These are phyloP conservation scores for Dermatemys mawii DNA, from an alignment of 2,113 vertebrate genomes.

Conservation along the genomic window DNA sequence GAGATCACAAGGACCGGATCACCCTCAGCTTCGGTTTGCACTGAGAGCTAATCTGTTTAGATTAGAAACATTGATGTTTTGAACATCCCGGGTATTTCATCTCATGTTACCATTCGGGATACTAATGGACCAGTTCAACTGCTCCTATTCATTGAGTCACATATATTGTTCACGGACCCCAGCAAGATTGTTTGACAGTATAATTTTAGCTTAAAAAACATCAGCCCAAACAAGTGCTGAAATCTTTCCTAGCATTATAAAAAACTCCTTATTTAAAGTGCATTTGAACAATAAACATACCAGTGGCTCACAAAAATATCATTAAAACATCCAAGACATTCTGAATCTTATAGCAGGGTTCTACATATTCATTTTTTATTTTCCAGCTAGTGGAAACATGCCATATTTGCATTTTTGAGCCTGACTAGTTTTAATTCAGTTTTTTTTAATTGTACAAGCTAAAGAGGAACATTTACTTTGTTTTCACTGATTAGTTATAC, in stretches of 20 bases:
- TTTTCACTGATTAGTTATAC: constrained; percentile 85
- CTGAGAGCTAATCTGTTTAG: constrained; percentile 44
- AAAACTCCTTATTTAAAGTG: not conserved
- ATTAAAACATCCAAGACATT: not conserved
- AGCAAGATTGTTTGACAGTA: constrained; percentile 23
- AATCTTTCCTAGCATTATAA: not conserved
- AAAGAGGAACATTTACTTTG: constrained; percentile 85
- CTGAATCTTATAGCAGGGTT: constrained; percentile 21
- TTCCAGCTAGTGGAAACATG: constrained; percentile 72
- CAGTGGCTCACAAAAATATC: constrained; percentile 10
- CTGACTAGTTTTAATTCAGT: constrained; percentile 83
- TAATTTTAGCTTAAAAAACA: constrained; percentile 30
- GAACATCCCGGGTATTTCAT: not conserved
- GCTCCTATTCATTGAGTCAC: constrained; percentile 9
- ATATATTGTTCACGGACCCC: constrained; percentile 21
- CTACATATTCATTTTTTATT: constrained; percentile 72
- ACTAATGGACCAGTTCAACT: not conserved
- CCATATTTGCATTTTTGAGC: constrained; percentile 85
- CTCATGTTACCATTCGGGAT: constrained; percentile 2
- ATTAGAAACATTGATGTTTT: not conserved
- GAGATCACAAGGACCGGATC: not conserved
- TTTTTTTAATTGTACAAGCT: constrained; percentile 81
- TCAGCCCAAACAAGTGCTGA: not conserved
- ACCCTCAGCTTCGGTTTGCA: not conserved
- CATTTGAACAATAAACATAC: constrained; percentile 6